These are phyloP conservation scores for Villa cingulata DNA, from an alignment of 2,888 invertebrate species.

Conservation along the genomic window DNA sequence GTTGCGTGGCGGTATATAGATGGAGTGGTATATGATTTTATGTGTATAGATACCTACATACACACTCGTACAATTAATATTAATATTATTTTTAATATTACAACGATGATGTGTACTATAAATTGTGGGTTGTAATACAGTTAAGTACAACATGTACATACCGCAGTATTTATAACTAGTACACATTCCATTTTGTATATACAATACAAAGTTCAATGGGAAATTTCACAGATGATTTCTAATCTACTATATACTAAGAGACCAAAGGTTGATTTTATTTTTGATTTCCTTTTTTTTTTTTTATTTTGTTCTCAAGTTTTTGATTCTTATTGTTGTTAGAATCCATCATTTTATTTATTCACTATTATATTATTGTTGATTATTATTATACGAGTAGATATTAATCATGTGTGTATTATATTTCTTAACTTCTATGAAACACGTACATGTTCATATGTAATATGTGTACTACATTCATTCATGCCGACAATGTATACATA, in stretches of 20 bases:
- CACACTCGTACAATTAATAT: neutral
- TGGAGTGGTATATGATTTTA: neutral
- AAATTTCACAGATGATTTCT: conserved; percentile 3
- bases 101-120: too few species aligned
- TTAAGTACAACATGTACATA: neutral
- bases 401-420: too few species aligned
- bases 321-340: neutral
- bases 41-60: neutral
- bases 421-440: too few species aligned
- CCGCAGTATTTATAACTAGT: neutral
- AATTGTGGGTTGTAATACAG: too few species aligned
- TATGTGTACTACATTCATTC: neutral
- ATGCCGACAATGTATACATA: too few species aligned
- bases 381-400: too few species aligned
- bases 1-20: neutral
- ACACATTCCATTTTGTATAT: neutral
- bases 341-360: neutral
- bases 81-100: too few species aligned
- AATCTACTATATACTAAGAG: too few species aligned
- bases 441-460: too few species aligned
- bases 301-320: neutral
- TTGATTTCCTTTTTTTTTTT: neutral
- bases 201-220: neutral
- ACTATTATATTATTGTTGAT: neutral
- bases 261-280: neutral